Base-by-base conservation (phyloP, 2,888 invertebrate genomes). In the Sthenelais limicola region DNA sequence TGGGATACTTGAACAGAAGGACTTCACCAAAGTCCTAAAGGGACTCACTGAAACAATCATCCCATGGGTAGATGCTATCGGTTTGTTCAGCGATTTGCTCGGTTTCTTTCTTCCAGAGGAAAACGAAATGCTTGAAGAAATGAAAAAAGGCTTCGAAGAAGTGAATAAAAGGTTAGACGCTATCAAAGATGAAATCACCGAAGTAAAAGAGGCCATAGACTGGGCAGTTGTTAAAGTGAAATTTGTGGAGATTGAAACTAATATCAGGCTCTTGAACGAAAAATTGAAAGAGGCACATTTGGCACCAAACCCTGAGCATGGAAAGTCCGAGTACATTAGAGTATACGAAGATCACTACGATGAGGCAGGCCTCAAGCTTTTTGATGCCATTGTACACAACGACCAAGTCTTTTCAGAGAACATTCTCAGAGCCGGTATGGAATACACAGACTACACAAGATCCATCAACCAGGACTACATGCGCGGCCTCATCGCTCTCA, bases 221-320 rank as follows among this genome's bases (percentile, higher is more conserved):
- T 62, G 62, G 62, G 62, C 62, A 3, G 62, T 38, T n/a, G 62
- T 62, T 12, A 62, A 62, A 43, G 62, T 62, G 9, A 62, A 62
- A 9, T 62, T 62, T 28, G 1, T n/a, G 62, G 21, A 3, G 7
- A 38, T 62, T 12, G 62, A 62, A 28, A 35, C 35, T 35, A 28
- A 62, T 15, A 62, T 62, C 21, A 21, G 62, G 26, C 9, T 38
- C 24, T 21, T 35, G 62, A 43, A 62, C 15, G 62, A 62, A 43
- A 62, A 62, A 38, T 43, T 62, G 62, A 62, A 62, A 43, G 62
- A 62, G 24, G 62, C 43, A 1, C 18, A 38, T 5, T 43, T 38
- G 38, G 35, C 62, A 3, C 62, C 38, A 4, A 38, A 38, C 38
- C 62, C 62, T n/a, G 38, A 35, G 18, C 38, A 62, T 38, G 62